Base-by-base conservation (phyloP, 2,888 invertebrate genomes). In the Andrena haemorrhoa region DNA sequence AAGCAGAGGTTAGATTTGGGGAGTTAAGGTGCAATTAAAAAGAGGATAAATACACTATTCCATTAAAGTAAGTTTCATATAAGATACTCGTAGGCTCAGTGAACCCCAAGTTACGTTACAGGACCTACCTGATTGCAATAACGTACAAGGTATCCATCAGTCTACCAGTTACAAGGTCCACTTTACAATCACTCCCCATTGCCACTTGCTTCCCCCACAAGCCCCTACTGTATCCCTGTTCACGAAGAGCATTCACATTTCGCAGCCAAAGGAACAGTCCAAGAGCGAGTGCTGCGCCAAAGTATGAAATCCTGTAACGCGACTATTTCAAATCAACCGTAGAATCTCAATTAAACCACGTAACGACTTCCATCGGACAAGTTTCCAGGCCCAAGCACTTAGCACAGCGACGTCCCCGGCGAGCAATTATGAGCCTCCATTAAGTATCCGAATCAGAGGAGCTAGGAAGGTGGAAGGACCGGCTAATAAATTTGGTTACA, bases 401-500 rank as follows among this genome's bases (percentile, higher is more conserved):
- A 63, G 68, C 51, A 58, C 23, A 60, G 64, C 70, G 29, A 31
- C 78, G 58, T 64, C 79, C 51, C 79, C 68, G 41, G 66, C 69
- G 47, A 75, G 31, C 63, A 73, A 66, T 68, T 68, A 75, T 51
- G 10, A 16, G 74, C 75, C 60, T 56, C 61, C 35, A 66, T 75
- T 71, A 66, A 51, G 65, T 26, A 68, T 53, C 65, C 35, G 61
- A 82, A 80, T 66, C 61, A 5, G 53, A 81, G 35, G 23, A 58
- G 49, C 47, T n/a, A 16, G 47, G 41, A 41, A 41, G 16, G 41
- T 41, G 63, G 41, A 31, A 65, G 23, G 33, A 16, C 20, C 68
- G 63, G 58, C 70, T 75, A 77, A 85, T 80, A 81, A 86, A 86
- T 86, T 86, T 74, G 41, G 65, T 56, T n/a, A 61, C 29, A 56